Evolutionary conservation across 2,888 invertebrate species (phyloP).

Genomic region (Amiota minor): DNA sequence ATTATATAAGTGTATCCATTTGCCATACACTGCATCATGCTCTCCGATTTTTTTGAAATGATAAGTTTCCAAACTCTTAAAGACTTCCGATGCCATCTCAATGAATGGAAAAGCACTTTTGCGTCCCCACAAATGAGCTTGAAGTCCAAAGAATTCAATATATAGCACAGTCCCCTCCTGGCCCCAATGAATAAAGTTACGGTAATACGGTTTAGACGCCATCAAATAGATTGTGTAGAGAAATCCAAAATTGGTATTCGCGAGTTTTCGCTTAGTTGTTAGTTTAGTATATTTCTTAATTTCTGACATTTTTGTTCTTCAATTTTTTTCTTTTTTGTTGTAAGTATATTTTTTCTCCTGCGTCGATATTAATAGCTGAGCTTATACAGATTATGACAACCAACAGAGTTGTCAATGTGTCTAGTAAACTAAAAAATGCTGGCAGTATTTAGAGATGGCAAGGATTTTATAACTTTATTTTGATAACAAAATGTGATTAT

Average conservation of each 20-base stretch:
- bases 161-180: constrained; percentile 36
- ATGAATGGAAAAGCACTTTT: not conserved
- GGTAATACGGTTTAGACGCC: constrained; percentile 22
- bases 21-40: not conserved
- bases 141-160: constrained; percentile 46
- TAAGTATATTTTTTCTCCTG: too few relatives aligned
- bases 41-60: not conserved
- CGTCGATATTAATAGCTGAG: too few relatives aligned
- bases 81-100: not conserved
- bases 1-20: not conserved
- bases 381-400: too few relatives aligned
- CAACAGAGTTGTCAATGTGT: too few relatives aligned
- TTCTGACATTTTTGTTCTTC: too few relatives aligned
- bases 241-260: constrained; percentile 32
- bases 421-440: too few relatives aligned
- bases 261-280: too few relatives aligned
- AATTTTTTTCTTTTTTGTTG: too few relatives aligned
- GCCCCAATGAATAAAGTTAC: constrained; percentile 44
- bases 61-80: not conserved
- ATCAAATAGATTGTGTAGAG: constrained; percentile 43
- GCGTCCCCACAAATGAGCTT: constrained; percentile 43
- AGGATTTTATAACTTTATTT: too few relatives aligned
- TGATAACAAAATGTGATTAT: too few relatives aligned
- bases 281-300: too few relatives aligned
- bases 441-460: too few relatives aligned